Conservation (phyloP, 2,888 invertebrate genomes). For the Furcula furcula region DNA sequence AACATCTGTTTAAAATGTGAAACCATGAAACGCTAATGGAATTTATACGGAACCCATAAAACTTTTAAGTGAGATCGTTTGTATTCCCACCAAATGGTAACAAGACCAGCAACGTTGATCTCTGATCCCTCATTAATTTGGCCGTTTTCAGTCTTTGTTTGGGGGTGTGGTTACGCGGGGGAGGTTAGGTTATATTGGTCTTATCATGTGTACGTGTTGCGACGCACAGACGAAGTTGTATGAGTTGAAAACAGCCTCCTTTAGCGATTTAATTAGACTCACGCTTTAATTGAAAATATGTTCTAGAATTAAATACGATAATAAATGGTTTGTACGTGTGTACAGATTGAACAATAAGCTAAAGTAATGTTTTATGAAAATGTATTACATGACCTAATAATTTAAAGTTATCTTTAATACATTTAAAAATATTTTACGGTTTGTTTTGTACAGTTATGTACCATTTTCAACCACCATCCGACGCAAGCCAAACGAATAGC, state of each 20-base stretch:
- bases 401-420: too few relatives aligned
- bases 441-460: too few relatives aligned
- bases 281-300: constrained; percentile 67
- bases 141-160: constrained; percentile 10
- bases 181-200: constrained; percentile 40
- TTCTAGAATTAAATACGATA: constrained; percentile 56
- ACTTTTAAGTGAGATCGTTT: constrained; percentile 74
- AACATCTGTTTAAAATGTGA: constrained; percentile 70
- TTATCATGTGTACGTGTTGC: constrained; percentile 49
- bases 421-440: too few relatives aligned
- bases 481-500: too few relatives aligned
- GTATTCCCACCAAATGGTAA: constrained; percentile 60
- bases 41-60: constrained; percentile 72
- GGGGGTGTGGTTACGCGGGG: constrained; percentile 12
- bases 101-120: constrained; percentile 41
- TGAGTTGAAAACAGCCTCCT: constrained; percentile 64
- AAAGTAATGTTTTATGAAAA: too few relatives aligned
- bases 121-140: constrained; percentile 23
- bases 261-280: constrained; percentile 66
- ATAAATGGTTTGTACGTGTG: constrained; percentile 51
- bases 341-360: constrained; percentile 31
- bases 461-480: too few relatives aligned
- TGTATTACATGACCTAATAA: too few relatives aligned
- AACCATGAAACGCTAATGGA: constrained; percentile 70
- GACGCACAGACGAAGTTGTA: constrained; percentile 48